These are phyloP conservation scores for Lasius fuliginosus DNA, from an alignment of 2,888 invertebrate species.

Conservation along the genomic window DNA sequence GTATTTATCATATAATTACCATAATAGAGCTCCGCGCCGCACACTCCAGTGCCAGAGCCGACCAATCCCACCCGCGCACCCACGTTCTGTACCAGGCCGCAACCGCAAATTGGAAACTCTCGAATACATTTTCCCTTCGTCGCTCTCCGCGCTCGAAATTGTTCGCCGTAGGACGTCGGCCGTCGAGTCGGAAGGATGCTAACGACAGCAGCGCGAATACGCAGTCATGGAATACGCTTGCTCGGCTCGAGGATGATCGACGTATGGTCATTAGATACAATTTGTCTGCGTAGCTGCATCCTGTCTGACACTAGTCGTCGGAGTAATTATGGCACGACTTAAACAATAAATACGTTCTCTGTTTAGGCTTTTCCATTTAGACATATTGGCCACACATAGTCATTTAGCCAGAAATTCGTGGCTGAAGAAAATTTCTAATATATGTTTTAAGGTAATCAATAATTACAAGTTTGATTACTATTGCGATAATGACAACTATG, in stretches of 20 bases:
- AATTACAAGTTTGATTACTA: neutral
- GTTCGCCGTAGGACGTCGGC: conserved; percentile 71
- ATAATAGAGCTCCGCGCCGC: conserved; percentile 84
- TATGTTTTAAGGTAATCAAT: neutral
- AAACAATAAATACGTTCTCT: conserved; percentile 39
- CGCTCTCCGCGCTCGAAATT: conserved; percentile 69
- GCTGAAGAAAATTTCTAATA: neutral
- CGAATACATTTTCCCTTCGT: conserved; percentile 82
- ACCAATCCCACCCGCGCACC: conserved; percentile 58
- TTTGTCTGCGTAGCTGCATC: conserved; percentile 52
- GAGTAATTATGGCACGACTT: conserved; percentile 50
- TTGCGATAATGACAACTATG: neutral
- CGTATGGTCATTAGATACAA: conserved; percentile 57
- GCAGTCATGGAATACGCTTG: conserved; percentile 45
- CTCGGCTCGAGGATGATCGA: conserved; percentile 52
- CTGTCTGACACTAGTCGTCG: conserved; percentile 50
- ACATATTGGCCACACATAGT: neutral
- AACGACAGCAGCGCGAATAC: conserved; percentile 60
- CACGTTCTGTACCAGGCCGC: conserved; percentile 73
- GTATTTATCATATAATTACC: conserved; percentile 87
- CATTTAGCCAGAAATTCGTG: neutral
- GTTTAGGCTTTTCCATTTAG: conserved; percentile 1
- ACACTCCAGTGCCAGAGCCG: conserved; percentile 72
- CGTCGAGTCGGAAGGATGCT: conserved; percentile 60
- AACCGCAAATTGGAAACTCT: conserved; percentile 85